Percentiles rank a stretch among this genome's conserved stretches.
Evolutionary conservation across 2,888 invertebrate species (phyloP).

Genomic region (Leptinotarsa tumamoca): DNA sequence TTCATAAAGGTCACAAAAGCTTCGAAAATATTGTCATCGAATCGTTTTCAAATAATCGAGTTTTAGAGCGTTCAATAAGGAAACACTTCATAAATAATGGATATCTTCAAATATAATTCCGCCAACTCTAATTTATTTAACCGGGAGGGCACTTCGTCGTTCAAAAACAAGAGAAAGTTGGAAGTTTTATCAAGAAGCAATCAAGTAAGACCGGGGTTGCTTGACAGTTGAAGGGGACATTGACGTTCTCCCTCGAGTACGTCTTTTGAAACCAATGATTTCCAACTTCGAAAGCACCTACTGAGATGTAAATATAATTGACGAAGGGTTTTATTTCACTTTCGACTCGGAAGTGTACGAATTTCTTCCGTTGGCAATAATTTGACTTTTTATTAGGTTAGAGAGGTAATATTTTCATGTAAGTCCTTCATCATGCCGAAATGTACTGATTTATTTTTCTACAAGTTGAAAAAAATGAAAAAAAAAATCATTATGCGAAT

Average conservation of each 20-base stretch:
- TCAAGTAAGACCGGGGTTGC: slow-evolving; percentile 47
- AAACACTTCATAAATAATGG: slow-evolving; percentile 6
- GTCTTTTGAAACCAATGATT: slow-evolving; percentile 40
- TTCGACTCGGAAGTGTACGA: background rate
- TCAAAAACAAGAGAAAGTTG: slow-evolving; percentile 52
- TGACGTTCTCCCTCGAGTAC: slow-evolving; percentile 51
- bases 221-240: slow-evolving; percentile 57
- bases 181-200: slow-evolving; percentile 51
- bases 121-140: slow-evolving; percentile 34
- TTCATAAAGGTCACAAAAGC: too few relatives aligned
- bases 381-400: too few relatives aligned
- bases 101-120: slow-evolving; percentile 33
- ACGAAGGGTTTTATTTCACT: slow-evolving; percentile 24
- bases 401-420: too few relatives aligned
- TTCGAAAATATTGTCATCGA: too few relatives aligned
- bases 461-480: too few relatives aligned
- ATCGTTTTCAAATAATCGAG: background rate
- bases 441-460: too few relatives aligned
- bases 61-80: background rate
- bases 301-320: slow-evolving; percentile 38
- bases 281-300: slow-evolving; percentile 32
- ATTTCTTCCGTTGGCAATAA: background rate
- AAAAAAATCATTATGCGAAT: too few relatives aligned
- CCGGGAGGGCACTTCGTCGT: slow-evolving; percentile 41
- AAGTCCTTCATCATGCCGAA: too few relatives aligned